phyloP scores from a whole-genome alignment of 2,113 vertebrate species.

The Epinephelus cyanopodus region DNA sequence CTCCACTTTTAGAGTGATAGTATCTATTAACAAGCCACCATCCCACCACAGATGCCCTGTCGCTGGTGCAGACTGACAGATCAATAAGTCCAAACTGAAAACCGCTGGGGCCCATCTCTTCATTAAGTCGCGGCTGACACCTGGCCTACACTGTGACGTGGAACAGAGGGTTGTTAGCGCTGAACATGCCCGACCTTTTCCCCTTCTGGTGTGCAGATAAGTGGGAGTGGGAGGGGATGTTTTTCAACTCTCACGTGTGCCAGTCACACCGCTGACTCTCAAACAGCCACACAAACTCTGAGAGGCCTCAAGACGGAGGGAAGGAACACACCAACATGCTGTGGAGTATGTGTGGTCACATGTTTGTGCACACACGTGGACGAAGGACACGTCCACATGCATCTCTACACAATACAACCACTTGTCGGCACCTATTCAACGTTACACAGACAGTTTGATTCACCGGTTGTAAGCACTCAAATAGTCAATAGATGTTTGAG shows the following conservation, averaged over 20 bases:
- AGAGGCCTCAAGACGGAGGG: not conserved
- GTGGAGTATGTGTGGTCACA: not conserved
- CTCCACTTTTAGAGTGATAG: constrained; percentile 33
- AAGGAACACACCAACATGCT: not conserved
- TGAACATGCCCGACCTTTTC: constrained; percentile 38
- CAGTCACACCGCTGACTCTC: not conserved
- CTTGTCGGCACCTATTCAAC: not conserved
- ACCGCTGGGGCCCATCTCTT: constrained; percentile 64
- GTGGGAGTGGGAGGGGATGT: constrained; percentile 35
- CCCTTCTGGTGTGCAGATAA: constrained; percentile 11
- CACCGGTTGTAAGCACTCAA: too few relatives aligned
- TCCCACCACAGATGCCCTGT: constrained; percentile 14
- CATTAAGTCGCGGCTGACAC: constrained; percentile 62
- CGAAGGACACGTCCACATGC: not conserved
- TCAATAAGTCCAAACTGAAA: constrained; percentile 72
- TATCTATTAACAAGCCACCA: constrained; percentile 55
- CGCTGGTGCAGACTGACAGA: constrained; percentile 54
- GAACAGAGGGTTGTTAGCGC: constrained; percentile 34
- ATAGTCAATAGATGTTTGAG: not conserved
- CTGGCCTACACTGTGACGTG: constrained; percentile 7
- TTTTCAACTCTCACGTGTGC: not conserved
- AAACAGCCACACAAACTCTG: not conserved
- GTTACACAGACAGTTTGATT: too few relatives aligned
- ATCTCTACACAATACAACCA: not conserved
- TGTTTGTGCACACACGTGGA: not conserved